Conservation (phyloP, 1,140 invertebrate genomes). For the Zaprionus tsacasi region DNA sequence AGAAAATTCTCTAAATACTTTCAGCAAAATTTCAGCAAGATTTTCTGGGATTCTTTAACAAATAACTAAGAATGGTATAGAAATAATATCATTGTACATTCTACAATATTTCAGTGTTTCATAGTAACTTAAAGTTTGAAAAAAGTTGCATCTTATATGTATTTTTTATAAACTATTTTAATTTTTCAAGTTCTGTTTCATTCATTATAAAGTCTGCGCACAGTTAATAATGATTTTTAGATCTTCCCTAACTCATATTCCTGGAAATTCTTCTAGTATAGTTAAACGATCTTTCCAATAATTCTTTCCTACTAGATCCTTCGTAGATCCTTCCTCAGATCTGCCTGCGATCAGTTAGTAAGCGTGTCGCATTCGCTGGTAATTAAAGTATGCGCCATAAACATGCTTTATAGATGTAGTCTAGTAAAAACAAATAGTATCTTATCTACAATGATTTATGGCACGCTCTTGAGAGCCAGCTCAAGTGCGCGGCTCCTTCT, state of each 20-base stretch:
- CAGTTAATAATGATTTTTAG: no score
- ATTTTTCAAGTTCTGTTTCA: no score
- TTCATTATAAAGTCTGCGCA: no score
- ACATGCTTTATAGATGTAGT: conserved; percentile 1
- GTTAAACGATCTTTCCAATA: no score
- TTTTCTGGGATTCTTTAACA: background rate
- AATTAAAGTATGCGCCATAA: conserved; percentile 6
- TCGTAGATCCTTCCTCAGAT: background rate
- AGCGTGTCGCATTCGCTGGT: background rate
- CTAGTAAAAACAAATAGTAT: conserved; percentile 13
- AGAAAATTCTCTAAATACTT: conserved; percentile 28
- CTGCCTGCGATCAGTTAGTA: background rate
- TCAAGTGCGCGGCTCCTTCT: background rate
- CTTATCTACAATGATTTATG: conserved; percentile 25
- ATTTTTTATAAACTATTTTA: no score
- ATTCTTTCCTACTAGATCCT: background rate
- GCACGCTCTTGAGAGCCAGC: background rate
- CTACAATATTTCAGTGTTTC: no score
- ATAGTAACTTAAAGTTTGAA: no score
- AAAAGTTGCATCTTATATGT: no score
- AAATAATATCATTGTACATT: no score
- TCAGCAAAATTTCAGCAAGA: background rate
- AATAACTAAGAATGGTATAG: no score
- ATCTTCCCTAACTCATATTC: background rate
- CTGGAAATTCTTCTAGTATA: no score